phyloP scores from a whole-genome alignment of 2,113 vertebrate genomes.

The Tragulus kanchil region DNA sequence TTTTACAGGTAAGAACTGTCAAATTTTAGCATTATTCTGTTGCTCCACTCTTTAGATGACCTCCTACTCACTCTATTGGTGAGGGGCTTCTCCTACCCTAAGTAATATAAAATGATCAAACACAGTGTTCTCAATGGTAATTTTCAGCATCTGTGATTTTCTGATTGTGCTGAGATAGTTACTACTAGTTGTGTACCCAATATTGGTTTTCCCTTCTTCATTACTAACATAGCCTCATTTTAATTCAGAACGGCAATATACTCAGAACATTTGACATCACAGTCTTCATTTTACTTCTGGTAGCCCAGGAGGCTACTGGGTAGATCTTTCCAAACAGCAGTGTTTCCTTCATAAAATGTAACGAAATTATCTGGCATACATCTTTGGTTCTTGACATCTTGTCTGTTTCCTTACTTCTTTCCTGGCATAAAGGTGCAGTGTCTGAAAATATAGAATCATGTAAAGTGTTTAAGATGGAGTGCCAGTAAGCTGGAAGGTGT shows the following conservation, averaged over 20 bases:
- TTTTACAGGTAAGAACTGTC: neutral
- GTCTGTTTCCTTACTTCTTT: neutral
- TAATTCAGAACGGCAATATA: neutral
- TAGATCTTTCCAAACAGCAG: neutral
- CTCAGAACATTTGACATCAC: neutral
- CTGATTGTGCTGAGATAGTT: neutral
- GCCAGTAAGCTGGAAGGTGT: neutral
- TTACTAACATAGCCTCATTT: neutral
- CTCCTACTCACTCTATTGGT: neutral
- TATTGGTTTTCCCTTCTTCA: neutral
- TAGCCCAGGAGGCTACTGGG: neutral
- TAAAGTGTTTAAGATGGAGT: neutral
- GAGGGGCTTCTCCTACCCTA: neutral
- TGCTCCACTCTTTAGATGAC: neutral
- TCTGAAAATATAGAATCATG: neutral
- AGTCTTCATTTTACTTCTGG: neutral
- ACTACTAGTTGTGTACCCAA: neutral
- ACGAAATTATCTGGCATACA: neutral
- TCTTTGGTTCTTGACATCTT: neutral
- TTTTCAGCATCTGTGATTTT: neutral
- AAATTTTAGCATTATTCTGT: neutral
- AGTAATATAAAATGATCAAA: neutral
- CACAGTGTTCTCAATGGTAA: neutral
- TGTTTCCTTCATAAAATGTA: neutral
- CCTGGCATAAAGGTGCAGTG: too few species aligned